Conservation (phyloP, 2,113 vertebrate genomes). For the Coptodon rendalli region DNA sequence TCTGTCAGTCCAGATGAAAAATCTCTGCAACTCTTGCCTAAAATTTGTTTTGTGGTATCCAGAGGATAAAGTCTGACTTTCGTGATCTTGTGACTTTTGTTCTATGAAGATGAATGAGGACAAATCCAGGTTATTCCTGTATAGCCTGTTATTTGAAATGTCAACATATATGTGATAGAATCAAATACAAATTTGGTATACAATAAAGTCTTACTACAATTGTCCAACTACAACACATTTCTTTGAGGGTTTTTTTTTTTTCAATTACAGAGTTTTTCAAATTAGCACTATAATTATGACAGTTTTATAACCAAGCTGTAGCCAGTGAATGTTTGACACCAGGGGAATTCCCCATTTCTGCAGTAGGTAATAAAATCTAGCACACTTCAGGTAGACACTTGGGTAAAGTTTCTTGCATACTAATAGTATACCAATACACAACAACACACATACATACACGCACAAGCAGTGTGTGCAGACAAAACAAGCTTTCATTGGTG, state of each 20-base stretch:
- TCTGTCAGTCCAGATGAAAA: not conserved
- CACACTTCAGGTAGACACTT: not conserved
- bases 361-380: not conserved
- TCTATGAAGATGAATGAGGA: not conserved
- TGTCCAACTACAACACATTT: not conserved
- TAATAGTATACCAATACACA: not conserved
- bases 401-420: not conserved
- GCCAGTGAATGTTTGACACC: not conserved
- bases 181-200: not conserved
- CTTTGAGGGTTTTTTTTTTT: not conserved
- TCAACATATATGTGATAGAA: not conserved
- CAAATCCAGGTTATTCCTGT: not conserved
- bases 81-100: not conserved
- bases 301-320: not conserved
- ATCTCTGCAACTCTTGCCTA: not conserved
- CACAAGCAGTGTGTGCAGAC: not conserved
- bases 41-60: not conserved
- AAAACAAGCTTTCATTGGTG: not conserved
- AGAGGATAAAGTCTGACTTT: not conserved
- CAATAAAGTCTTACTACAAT: not conserved
- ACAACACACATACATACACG: not conserved
- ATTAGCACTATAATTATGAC: not conserved
- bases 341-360: conserved; percentile 4
- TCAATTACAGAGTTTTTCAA: not conserved
- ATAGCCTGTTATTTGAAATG: not conserved